A percentile compares a stretch with the other conserved stretches of the same genome.
Evolutionary conservation across 2,113 vertebrate species (phyloP).

Genomic region (Indicator indicator): DNA sequence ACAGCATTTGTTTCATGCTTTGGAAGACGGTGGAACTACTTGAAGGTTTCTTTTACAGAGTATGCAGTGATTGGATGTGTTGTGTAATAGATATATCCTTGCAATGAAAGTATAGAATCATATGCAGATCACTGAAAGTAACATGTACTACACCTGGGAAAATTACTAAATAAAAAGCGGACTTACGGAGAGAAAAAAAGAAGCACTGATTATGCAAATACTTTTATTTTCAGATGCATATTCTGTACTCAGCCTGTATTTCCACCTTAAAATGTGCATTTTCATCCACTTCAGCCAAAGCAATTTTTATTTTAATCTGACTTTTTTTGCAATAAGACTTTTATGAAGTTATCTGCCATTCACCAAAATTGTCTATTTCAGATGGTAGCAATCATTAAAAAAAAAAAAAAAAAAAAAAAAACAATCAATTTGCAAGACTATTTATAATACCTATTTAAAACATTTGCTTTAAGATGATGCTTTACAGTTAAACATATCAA

Average conservation of each 20-base stretch:
- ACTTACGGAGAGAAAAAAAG: background rate
- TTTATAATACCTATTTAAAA: background rate
- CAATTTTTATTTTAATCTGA: background rate
- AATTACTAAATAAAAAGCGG: too few relatives aligned
- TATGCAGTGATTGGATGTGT: background rate
- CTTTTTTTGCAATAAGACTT: background rate
- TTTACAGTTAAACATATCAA: background rate
- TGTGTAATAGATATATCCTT: background rate
- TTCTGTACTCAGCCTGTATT: background rate
- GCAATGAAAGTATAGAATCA: background rate
- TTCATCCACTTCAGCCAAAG: background rate
- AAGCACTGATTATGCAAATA: background rate
- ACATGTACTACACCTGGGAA: background rate
- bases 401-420: background rate
- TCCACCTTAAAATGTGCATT: background rate
- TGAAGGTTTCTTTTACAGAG: background rate
- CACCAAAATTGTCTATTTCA: background rate
- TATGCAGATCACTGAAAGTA: background rate
- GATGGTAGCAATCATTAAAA: background rate
- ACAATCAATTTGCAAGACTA: background rate
- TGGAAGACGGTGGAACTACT: background rate
- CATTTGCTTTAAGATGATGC: background rate
- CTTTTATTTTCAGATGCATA: background rate
- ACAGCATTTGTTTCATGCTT: rapidly evolving
- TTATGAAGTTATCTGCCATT: background rate